Base-by-base conservation (phyloP, 2,797 vertebrate genomes). In the Rhabdomys pumilio region DNA sequence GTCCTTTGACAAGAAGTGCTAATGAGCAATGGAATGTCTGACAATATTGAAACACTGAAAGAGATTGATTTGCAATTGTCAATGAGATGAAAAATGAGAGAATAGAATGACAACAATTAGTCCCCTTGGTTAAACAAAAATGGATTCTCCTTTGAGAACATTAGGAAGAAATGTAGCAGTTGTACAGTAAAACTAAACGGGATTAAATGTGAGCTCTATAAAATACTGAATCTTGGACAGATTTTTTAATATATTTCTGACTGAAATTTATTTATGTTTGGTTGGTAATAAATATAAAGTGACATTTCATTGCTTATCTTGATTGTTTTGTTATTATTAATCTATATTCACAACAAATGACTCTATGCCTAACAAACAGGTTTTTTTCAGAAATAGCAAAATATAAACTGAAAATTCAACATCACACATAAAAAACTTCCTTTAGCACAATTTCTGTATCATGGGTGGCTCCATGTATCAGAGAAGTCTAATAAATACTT, bases 221-320 rank as follows among this genome's bases (percentile, higher is more conserved):
- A 85, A 81, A 88, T 89, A 41, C 17, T 77, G 22, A 88, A 1
- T 90, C 81, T 72, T 81, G 2, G 29, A 82, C 4, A 81, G n/a
- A n/a, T 0, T 19, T 6, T 81, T 89, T 90, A 72, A 22, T 1
- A 80, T 3, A 87, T 89, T 47, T 87, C 14, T 80, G 80, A 65
- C 4, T 81, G 7, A 26, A 85, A 85, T 94, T 95, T 24, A 85
- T 95, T 95, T 31, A 65, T 9, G 72, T 94, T 81, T 20, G 3
- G 0, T 19, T 87, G 53, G 76, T 41, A 94, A 59, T 69, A 29
- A 65, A 12, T 72, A 79, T 77, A 82, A 44, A 93, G 86, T 38
- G 55, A 81, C 2, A 59, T 72, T 87, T 44, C 92, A 84, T 77
- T 24, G 73, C 29, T 84, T 88, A 91, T 1, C 6, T 91, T 13